Percentiles rank a stretch among this genome's conserved stretches.
Evolutionary conservation across 2,797 vertebrate species (phyloP).

Genomic region (Neoniphon sammara): DNA sequence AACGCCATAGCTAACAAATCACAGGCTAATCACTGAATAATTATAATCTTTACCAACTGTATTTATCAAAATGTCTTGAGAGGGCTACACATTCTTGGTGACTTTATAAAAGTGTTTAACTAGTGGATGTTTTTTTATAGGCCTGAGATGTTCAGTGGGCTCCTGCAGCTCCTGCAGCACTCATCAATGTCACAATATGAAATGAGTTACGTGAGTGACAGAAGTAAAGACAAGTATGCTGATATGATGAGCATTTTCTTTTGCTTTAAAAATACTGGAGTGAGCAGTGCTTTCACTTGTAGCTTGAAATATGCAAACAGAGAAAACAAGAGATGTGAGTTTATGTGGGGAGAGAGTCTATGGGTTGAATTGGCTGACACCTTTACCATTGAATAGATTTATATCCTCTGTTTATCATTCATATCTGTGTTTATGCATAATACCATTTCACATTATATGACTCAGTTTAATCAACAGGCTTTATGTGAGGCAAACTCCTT

Average conservation of each 20-base stretch:
- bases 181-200: not conserved
- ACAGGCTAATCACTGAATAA: conserved; percentile 76
- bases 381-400: conserved; percentile 54
- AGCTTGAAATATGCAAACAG: conserved; percentile 37
- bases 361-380: conserved; percentile 30
- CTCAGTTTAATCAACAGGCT: conserved; percentile 71
- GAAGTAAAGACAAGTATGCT: not conserved
- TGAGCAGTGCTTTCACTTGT: conserved; percentile 5
- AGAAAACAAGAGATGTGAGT: conserved; percentile 34
- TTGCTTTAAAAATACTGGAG: conserved; percentile 2
- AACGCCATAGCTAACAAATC: conserved; percentile 85
- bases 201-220: conserved; percentile 1
- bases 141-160: not conserved
- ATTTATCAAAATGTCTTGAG: conserved; percentile 68
- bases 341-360: conserved; percentile 12
- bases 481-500: conserved; percentile 71
- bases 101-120: conserved; percentile 57
- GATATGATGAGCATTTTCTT: not conserved
- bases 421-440: conserved; percentile 75
- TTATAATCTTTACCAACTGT: conserved; percentile 84
- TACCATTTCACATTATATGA: conserved; percentile 75
- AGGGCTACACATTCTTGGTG: conserved; percentile 70
- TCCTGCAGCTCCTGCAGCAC: not conserved
- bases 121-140: conserved; percentile 13
- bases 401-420: conserved; percentile 71